Evolutionary conservation across 2,113 vertebrate species (phyloP).

Genomic region (Nymphicus hollandicus): DNA sequence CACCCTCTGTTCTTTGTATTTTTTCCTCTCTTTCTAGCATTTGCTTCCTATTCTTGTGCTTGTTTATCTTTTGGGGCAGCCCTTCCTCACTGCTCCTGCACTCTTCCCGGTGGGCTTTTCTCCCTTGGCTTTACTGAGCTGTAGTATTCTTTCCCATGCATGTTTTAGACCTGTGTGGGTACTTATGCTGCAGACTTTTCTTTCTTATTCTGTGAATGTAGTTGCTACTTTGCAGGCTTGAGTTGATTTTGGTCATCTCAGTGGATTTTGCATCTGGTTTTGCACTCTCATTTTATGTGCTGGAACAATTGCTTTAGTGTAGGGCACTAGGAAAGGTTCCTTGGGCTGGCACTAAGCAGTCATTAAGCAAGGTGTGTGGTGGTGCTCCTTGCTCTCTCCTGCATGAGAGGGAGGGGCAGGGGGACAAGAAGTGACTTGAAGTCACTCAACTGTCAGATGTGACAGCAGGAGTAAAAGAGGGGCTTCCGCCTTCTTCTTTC

Average conservation of each 20-base stretch:
- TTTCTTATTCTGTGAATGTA: background rate
- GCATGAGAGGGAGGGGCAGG: background rate
- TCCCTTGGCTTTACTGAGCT: background rate
- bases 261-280: background rate
- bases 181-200: background rate
- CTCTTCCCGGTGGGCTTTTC: background rate
- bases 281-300: background rate
- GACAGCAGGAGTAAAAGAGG: background rate
- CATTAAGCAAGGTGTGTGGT: accelerated
- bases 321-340: background rate
- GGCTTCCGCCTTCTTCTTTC: background rate
- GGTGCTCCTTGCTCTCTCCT: background rate
- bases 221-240: background rate
- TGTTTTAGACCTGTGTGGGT: background rate
- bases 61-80: slow-evolving; percentile 15
- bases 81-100: background rate
- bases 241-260: background rate
- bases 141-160: background rate
- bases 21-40: slow-evolving; percentile 1
- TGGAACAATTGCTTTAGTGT: background rate
- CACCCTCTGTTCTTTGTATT: slow-evolving; percentile 28
- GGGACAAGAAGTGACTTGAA: background rate
- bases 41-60: background rate
- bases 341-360: background rate
- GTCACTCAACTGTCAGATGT: background rate